Evolutionary conservation across 2,113 vertebrate species (phyloP).

Genomic region (Gasterosteus aculeatus): DNA sequence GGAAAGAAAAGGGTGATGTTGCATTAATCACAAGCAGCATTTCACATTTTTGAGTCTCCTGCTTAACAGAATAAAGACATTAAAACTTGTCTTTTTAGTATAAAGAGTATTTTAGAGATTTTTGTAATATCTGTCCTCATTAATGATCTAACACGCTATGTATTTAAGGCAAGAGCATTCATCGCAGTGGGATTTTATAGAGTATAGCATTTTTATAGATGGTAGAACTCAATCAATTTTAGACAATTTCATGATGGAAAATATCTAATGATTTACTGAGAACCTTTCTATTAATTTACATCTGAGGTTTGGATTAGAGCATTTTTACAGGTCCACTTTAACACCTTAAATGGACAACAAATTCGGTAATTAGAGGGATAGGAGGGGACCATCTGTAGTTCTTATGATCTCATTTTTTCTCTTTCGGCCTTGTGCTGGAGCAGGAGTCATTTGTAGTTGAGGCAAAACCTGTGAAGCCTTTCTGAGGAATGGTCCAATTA

Average conservation of each 20-base stretch:
- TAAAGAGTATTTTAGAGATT: neutral
- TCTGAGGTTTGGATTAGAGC: conserved; percentile 10
- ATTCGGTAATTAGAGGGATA: conserved; percentile 58
- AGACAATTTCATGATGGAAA: neutral
- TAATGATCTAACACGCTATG: neutral
- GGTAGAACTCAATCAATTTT: neutral
- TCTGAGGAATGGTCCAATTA: conserved; percentile 74
- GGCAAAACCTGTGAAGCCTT: conserved; percentile 55
- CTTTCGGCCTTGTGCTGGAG: conserved; percentile 17
- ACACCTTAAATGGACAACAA: conserved; percentile 47
- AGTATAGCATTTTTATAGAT: neutral
- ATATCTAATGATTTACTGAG: neutral
- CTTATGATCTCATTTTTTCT: conserved; percentile 49
- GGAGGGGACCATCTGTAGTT: conserved; percentile 60
- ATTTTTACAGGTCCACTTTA: conserved; percentile 38
- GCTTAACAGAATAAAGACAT: neutral
- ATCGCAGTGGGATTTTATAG: neutral
- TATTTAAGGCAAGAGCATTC: neutral
- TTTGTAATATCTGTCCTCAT: neutral
- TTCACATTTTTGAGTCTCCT: neutral
- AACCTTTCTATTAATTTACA: conserved; percentile 1
- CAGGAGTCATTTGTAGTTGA: conserved; percentile 48
- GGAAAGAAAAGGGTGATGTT: neutral
- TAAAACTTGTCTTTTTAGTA: neutral
- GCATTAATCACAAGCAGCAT: neutral